Percentiles rank a stretch among this genome's conserved stretches.
phyloP scores from a whole-genome alignment of 1,140 invertebrate genomes.

The Drosophila sp. region DNA sequence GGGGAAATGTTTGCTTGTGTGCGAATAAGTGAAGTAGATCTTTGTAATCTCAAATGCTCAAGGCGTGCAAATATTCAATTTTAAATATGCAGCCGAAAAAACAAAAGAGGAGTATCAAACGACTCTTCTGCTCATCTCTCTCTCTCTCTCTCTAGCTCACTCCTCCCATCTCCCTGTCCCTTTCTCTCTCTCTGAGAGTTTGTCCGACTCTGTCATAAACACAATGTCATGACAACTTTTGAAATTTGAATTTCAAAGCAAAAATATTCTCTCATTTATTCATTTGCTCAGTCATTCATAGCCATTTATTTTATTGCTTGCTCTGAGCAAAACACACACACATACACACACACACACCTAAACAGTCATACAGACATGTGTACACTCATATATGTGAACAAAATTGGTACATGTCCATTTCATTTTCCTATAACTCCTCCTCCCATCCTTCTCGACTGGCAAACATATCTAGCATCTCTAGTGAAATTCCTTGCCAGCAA shows the following conservation, averaged over 20 bases:
- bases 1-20: slow-evolving; percentile 48
- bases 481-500: slow-evolving; percentile 61
- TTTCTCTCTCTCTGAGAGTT: too few species aligned
- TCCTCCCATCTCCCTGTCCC: too few species aligned
- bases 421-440: slow-evolving; percentile 30
- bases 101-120: slow-evolving; percentile 26
- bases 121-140: neutral
- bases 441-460: neutral
- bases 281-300: slow-evolving; percentile 82
- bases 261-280: slow-evolving; percentile 73
- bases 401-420: slow-evolving; percentile 69
- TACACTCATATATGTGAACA: slow-evolving; percentile 10
- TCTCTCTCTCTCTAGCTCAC: neutral
- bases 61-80: slow-evolving; percentile 83
- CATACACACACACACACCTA: slow-evolving; percentile 11
- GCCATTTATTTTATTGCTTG: slow-evolving; percentile 80
- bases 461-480: neutral
- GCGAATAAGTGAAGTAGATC: slow-evolving; percentile 77
- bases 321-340: slow-evolving; percentile 25
- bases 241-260: slow-evolving; percentile 84
- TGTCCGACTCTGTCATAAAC: slow-evolving; percentile 67
- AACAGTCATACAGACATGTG: neutral
- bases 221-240: slow-evolving; percentile 83
- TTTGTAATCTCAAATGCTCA: slow-evolving; percentile 81
- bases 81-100: slow-evolving; percentile 75